phyloP scores from a whole-genome alignment of 64 coral and sea anemone species.

The Montipora foliosa region DNA sequence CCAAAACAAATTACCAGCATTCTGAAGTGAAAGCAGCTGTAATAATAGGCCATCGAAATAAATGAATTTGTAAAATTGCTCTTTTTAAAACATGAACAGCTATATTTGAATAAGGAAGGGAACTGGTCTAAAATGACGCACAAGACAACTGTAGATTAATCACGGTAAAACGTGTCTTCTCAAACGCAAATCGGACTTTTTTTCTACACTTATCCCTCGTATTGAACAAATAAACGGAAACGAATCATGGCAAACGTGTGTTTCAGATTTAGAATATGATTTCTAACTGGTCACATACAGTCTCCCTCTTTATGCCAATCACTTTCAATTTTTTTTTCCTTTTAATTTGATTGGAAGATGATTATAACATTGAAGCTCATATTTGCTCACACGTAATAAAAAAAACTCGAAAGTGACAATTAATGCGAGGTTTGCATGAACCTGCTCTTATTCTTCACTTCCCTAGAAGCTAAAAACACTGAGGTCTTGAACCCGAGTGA shows the following conservation, averaged over 20 bases:
- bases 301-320: too few species aligned
- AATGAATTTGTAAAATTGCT: not conserved
- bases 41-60: not conserved
- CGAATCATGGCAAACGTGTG: too few species aligned
- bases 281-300: too few species aligned
- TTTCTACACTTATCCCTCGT: not conserved
- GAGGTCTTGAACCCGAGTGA: too few species aligned
- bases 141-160: not conserved
- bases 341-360: too few species aligned
- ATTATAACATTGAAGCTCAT: too few species aligned
- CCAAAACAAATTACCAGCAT: too few species aligned
- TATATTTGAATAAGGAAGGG: not conserved
- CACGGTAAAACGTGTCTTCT: too few species aligned
- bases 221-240: too few species aligned
- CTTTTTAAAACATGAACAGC: not conserved
- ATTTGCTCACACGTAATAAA: not conserved
- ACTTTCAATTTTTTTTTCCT: too few species aligned
- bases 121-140: not conserved
- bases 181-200: not conserved
- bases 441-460: not conserved
- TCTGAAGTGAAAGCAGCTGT: not conserved
- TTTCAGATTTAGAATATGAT: too few species aligned
- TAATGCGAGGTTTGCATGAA: not conserved
- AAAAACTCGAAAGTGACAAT: not conserved
- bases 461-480: not conserved